Base-by-base conservation (phyloP, 2,797 vertebrate species). In the Helostoma temminkii region DNA sequence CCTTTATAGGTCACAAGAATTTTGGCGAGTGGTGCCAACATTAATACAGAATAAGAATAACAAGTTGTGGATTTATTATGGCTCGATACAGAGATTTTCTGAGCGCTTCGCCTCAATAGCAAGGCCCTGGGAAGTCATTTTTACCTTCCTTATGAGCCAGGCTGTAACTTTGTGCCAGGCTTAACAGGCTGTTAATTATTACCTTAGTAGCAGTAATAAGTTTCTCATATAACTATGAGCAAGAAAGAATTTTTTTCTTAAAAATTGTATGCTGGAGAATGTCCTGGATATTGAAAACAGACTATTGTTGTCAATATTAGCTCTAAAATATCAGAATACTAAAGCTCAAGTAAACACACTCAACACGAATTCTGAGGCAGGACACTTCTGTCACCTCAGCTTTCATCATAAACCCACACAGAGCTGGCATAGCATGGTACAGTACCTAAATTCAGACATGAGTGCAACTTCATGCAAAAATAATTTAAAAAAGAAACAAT, bases 381-480 rank as follows among this genome's bases (percentile, higher is more conserved):
- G 82, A 80, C 73, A 71, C 64, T 70, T 82, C 73, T 72, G 71
- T 80, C 50, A 71, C 78, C 73, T 61, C 64, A 69, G 68, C 71
- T 74, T 70, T 84, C 76, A 11, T 69, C 79, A 62, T 39, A 60
- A 83, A 80, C 67, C 78, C 70, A 86, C 81, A 73, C 60, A 88
- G 87, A 85, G 85, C 84, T 83, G 89, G 83, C 85, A 68, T 78
- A 66, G 80, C 82, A 41, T 78, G 75, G 70, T 71, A 77, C 82
- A 75, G 83, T 83, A 77, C 81, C 79, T 43, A 74, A 69, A 74
- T 62, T 78, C 74, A 75, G 81, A 87, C 80, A 68, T 59, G 76
- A 91, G 88, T 89, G 92, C 92, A 89, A 86, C 65, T 60, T 91
- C 93, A 94, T 93, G 92, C 91, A 92, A 84, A 90, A 89, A 72